Conservation (phyloP, 2,797 vertebrate genomes). For the Betta splendens region DNA sequence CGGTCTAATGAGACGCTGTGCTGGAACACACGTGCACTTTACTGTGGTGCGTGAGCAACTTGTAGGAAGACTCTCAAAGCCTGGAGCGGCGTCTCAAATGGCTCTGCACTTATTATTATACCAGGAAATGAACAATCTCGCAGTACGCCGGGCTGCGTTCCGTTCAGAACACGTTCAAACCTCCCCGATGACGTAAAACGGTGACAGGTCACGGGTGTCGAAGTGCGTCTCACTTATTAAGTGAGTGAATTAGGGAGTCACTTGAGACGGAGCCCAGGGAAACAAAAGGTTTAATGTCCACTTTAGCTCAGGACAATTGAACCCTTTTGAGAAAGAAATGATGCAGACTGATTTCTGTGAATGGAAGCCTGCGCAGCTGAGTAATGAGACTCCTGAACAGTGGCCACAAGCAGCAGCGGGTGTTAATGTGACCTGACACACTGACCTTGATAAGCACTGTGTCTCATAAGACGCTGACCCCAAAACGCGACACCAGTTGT, state of each 20-base stretch:
- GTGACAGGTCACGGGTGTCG: neutral
- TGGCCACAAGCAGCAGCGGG: neutral
- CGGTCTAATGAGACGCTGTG: slow-evolving; percentile 37
- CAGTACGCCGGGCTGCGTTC: neutral
- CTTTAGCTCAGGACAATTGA: neutral
- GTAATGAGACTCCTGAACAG: neutral
- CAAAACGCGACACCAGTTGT: no score
- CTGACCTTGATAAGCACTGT: no score
- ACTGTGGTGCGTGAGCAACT: slow-evolving; percentile 24
- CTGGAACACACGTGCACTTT: slow-evolving; percentile 32
- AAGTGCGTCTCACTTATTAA: no score
- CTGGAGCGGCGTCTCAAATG: neutral
- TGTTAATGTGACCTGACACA: no score
- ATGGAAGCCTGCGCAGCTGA: neutral
- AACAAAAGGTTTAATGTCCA: neutral
- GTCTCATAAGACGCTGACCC: no score
- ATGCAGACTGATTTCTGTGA: neutral
- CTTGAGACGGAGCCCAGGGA: neutral
- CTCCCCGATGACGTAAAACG: neutral
- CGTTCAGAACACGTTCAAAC: no score
- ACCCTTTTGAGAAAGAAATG: neutral
- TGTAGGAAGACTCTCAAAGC: neutral
- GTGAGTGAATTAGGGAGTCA: neutral
- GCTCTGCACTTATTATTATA: neutral
- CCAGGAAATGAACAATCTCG: neutral